phyloP scores from a whole-genome alignment of 2,888 invertebrate species.

The Seladonia tumulorum region DNA sequence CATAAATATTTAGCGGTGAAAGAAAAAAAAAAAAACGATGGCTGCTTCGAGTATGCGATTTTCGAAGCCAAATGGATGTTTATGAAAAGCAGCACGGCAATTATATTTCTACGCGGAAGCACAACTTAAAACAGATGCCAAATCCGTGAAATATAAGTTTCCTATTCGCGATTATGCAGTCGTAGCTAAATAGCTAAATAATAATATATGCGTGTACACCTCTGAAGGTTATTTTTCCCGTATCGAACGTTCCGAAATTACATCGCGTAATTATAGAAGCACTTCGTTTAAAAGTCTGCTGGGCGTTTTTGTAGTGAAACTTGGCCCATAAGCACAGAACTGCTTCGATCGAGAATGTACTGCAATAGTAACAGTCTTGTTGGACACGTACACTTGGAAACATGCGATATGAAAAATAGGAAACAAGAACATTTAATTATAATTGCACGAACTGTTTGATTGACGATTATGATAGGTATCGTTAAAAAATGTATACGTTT shows the following conservation, averaged over 20 bases:
- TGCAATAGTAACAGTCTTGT: neutral
- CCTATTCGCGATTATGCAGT: neutral
- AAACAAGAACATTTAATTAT: neutral
- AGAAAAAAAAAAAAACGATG: neutral
- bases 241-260: constrained; percentile 4
- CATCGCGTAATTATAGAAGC: constrained; percentile 15
- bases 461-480: neutral
- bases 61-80: constrained; percentile 6
- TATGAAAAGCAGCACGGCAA: neutral
- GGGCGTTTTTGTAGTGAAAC: neutral
- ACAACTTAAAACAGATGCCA: constrained; percentile 1
- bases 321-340: neutral
- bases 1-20: neutral
- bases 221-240: neutral
- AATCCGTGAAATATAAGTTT: constrained; percentile 2
- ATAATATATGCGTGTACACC: neutral
- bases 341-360: neutral
- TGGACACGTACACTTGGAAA: no score
- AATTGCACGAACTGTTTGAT: neutral
- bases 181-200: neutral
- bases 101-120: constrained; percentile 11
- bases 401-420: neutral
- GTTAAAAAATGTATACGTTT: neutral
- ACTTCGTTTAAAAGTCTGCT: neutral
- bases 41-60: neutral